phyloP scores from a whole-genome alignment of 92 coral and sea anemone species.

The Pocillopora meandrina region DNA sequence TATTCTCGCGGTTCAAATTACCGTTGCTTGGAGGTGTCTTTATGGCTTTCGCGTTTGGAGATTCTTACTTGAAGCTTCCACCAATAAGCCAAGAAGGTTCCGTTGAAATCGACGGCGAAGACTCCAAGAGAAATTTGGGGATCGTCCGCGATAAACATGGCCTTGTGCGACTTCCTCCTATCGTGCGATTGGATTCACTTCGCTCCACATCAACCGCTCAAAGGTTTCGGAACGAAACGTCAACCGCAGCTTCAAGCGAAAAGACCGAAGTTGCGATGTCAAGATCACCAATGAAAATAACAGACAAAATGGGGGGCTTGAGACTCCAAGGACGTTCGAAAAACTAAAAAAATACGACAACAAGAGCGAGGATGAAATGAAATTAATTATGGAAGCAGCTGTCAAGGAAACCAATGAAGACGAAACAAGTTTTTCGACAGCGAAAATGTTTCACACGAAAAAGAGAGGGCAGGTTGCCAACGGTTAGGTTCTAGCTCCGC shows the following conservation, averaged over 20 bases:
- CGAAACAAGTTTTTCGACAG: constrained; percentile 26
- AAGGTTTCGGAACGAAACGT: neutral
- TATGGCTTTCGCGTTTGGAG: constrained; percentile 77
- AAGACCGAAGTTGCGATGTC: neutral
- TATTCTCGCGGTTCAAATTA: constrained; percentile 3
- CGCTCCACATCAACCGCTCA: constrained; percentile 26
- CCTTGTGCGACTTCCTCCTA: constrained; percentile 82
- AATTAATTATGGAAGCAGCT: constrained; percentile 21
- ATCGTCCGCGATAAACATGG: constrained; percentile 81
- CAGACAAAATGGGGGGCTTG: constrained; percentile 23
- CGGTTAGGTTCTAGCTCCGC: neutral
- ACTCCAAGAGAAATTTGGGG: constrained; percentile 17
- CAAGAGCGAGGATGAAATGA: constrained; percentile 24
- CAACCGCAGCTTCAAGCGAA: neutral
- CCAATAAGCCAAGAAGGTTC: constrained; percentile 66
- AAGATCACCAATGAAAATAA: neutral
- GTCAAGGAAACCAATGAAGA: constrained; percentile 17
- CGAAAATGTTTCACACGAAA: neutral
- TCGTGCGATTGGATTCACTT: constrained; percentile 67
- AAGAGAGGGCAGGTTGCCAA: neutral
- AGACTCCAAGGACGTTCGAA: neutral
- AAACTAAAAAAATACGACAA: neutral
- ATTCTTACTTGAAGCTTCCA: constrained; percentile 74
- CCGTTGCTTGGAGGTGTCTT: neutral
- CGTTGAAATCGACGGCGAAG: constrained; percentile 39